Evolutionary conservation across 2,113 vertebrate genomes (phyloP), one percentile per base, ranked within the genome.

Genomic region (Paradisaea rubra): DNA sequence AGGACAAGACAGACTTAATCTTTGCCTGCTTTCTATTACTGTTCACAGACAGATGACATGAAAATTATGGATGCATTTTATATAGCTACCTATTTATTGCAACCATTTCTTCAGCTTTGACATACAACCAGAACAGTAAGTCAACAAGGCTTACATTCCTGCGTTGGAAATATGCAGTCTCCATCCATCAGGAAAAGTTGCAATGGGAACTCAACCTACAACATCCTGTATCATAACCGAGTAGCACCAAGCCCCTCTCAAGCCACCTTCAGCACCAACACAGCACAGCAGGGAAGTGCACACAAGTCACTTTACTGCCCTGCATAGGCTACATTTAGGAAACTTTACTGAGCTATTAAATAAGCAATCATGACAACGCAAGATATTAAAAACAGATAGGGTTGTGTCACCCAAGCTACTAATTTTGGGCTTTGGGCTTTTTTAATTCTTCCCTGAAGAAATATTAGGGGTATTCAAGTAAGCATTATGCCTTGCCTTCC

Each of bases 341-440:
- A 74, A 96, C 88, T 98, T 98, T 97, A 98, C 96, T 96, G 98
- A 98, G 98, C 98, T 98, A 99, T 98, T 98, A 98, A 99, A 98
- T 98, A 98, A 98, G 97, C 95, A 98, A 98, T 98, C 98, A 98
- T 97, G 98, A 98, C 97, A 97, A 98, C 87, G 72, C 61, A 61
- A 94, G 95, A 97, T 98, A 98, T 97, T 97, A 98, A 98, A 98
- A 97, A 98, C 95, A 98, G 91, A 91, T 70, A 88, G 50, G 35
- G 49, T 59, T 89, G 22, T 63, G 39, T 71, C 76, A 69, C 31
- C 42, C 12, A 37, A 45, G 30, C 42, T 53, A 35, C 8, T 27
- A n/a, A 41, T 72, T 86, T n/a, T 71, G 10, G 41, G 42, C 17
- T 69, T 78, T 30, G 33, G n/a, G 13, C 5, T 56, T 65, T 83